Evolutionary conservation across 2,888 invertebrate genomes (phyloP).

Genomic region (Cephonodes hylas): DNA sequence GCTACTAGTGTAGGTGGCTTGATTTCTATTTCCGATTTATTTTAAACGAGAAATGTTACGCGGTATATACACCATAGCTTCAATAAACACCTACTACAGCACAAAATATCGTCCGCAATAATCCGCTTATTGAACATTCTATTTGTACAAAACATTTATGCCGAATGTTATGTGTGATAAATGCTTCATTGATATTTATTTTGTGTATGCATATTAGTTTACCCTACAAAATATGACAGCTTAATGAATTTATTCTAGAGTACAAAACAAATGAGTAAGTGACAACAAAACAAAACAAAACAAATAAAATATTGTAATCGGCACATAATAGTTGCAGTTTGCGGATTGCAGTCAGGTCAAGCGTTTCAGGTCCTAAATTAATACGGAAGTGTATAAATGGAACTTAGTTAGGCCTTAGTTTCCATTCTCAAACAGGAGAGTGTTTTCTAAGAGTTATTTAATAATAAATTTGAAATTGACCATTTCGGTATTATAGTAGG

Average conservation of each 20-base stretch:
- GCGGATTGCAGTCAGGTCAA: conserved; percentile 14
- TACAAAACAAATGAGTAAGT: conserved; percentile 18
- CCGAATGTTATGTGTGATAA: neutral
- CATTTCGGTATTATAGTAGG: no score
- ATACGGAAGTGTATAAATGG: no score
- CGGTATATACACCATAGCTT: neutral
- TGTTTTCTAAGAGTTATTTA: no score
- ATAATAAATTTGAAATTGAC: no score
- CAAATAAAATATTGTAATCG: conserved; percentile 18
- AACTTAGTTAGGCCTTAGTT: no score
- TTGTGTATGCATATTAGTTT: neutral
- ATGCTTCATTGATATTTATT: neutral
- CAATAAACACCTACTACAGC: neutral
- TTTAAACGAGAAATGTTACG: neutral
- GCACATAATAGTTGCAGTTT: neutral
- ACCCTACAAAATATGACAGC: neutral
- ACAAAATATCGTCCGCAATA: neutral
- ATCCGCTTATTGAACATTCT: neutral
- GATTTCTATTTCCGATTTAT: neutral
- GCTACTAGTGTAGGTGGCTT: neutral
- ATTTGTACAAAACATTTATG: no score
- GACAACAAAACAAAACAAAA: no score
- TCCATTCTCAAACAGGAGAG: no score
- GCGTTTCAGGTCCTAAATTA: neutral
- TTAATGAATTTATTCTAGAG: neutral